Percentiles rank a stretch among this genome's conserved stretches.
These are phyloP conservation scores for Hystrix brachyura DNA, from an alignment of 2,113 vertebrate genomes.

Conservation along the genomic window DNA sequence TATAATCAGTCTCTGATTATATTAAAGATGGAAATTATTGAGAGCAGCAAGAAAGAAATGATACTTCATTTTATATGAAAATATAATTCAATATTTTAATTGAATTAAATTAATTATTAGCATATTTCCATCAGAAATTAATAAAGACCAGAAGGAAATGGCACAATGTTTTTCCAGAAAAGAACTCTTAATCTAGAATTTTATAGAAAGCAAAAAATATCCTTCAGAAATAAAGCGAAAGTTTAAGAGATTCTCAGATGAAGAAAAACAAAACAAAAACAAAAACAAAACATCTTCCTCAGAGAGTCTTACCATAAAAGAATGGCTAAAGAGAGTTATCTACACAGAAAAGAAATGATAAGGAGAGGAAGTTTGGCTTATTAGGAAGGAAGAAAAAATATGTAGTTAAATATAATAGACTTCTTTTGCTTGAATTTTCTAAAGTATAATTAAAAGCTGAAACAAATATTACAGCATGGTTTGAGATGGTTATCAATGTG, in stretches of 20 bases:
- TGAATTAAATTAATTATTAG: not conserved
- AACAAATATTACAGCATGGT: not conserved
- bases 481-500: not conserved
- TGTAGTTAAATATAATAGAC: not conserved
- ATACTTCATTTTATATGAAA: not conserved
- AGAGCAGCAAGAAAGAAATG: not conserved
- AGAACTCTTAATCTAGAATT: not conserved
- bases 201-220: not conserved
- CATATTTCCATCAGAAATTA: not conserved
- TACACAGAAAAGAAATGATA: not conserved
- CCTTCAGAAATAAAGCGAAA: not conserved
- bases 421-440: slow-evolving; percentile 8
- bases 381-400: not conserved
- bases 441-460: not conserved
- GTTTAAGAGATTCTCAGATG: not conserved
- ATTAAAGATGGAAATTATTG: not conserved
- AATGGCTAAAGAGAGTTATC: not conserved
- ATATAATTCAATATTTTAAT: not conserved
- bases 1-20: not conserved
- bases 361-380: not conserved
- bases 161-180: not conserved
- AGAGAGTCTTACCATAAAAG: not conserved
- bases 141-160: not conserved
- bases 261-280: not conserved
- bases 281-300: not conserved